phyloP scores from a whole-genome alignment of 2,888 invertebrate species.

The Priocnemis perturbator region DNA sequence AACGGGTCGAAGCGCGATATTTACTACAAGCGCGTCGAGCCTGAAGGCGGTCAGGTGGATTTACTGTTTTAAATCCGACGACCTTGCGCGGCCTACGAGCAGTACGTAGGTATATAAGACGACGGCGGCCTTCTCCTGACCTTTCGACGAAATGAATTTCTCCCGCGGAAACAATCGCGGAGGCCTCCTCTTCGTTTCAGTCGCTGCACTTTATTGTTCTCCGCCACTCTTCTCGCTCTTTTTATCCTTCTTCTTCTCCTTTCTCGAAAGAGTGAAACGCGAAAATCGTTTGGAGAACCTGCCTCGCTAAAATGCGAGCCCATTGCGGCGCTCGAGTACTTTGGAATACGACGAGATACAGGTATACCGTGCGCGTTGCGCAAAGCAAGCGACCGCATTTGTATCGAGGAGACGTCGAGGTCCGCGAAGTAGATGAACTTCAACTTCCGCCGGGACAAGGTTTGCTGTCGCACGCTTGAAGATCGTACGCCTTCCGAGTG shows the following conservation, averaged over 20 bases:
- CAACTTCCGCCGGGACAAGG: too few species aligned
- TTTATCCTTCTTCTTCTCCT: neutral
- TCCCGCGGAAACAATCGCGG: too few species aligned
- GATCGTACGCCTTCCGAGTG: too few species aligned
- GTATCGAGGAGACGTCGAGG: too few species aligned
- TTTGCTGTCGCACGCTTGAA: too few species aligned
- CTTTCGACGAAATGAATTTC: conserved; percentile 20
- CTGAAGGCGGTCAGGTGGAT: conserved; percentile 41
- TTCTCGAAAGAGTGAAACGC: neutral
- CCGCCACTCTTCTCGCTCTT: too few species aligned
- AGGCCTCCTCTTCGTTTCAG: neutral
- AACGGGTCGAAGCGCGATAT: conserved; percentile 7
- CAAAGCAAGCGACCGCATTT: neutral
- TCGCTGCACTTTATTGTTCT: neutral
- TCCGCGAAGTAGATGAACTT: too few species aligned
- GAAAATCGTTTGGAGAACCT: too few species aligned
- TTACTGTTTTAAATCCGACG: conserved; percentile 36
- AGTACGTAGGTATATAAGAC: conserved; percentile 11
- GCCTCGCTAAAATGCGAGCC: too few species aligned
- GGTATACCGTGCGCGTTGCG: neutral
- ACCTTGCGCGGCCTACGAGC: conserved; percentile 44
- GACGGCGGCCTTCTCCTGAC: conserved; percentile 27
- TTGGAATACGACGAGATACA: too few species aligned
- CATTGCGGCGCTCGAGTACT: too few species aligned
- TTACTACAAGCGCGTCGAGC: conserved; percentile 13